Base-by-base conservation (phyloP, 2,113 vertebrate species). In the Arizona elegans region DNA sequence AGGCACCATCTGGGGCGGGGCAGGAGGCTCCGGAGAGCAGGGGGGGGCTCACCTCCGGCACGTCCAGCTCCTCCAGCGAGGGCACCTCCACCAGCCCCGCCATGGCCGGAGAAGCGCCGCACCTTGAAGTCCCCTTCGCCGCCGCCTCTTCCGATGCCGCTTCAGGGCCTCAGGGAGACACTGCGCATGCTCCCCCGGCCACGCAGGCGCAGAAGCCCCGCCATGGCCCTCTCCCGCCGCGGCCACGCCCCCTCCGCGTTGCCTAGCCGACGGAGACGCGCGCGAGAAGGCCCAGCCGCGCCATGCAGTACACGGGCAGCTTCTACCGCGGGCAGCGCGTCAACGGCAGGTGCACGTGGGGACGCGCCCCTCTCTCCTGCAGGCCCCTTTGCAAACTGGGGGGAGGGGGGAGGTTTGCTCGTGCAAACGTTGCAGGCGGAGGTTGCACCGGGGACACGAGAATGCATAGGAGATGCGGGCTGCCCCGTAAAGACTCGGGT, bases 41-140 rank as follows among this genome's bases (percentile, higher is more conserved):
- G n/a, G 5, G 21, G 52, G 21, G 55, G 91, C 98, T 98, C 97
- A 99, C 99, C 98, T 99, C 99, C 17, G 97, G 97, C 93, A 99
- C 98, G 2, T 97, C 98, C 88, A 99, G 98, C 91, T 99, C 99
- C 96, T 99, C 97, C 92, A 97, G 21, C 3, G 97, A 75, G 6
- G 99, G 99, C 13, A 99, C 29, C 29, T 98, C 97, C 95, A 98
- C 53, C 52, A 96, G 95, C 3, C 96, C 96, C 33, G 99, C 97
- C 99, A 99, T 99, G 26, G 29, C 50, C 29, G 9, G 9, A 0
- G 56, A 5, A 50, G 29, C 43, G 12, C 8, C 62, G 8, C 43
- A 52, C 98, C 97, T 98, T 97, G 94, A 97, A 94, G 59, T 97
- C 95, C 94, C 97, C 97, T 97, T 70, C 93, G 2, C 94, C 43